These are phyloP conservation scores for Brachyptera putata DNA, from an alignment of 2,888 invertebrate species.

Conservation along the genomic window DNA sequence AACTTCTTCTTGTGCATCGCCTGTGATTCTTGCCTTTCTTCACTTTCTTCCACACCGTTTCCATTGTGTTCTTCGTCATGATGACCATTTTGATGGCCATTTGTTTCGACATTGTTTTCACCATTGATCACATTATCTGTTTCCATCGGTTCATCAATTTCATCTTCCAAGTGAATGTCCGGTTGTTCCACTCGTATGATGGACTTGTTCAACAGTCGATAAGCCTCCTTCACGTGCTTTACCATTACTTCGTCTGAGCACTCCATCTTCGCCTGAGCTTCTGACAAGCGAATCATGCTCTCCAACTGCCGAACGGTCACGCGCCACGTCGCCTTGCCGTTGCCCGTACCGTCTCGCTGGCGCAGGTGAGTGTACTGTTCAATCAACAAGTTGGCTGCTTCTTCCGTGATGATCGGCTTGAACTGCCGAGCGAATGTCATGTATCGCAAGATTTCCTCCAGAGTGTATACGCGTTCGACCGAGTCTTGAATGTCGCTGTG, in stretches of 20 bases:
- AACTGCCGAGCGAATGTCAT: conserved; percentile 96
- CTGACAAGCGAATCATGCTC: conserved; percentile 92
- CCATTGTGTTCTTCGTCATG: conserved; percentile 26
- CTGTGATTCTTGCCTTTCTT: not conserved
- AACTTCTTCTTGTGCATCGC: conserved; percentile 48
- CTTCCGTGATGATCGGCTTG: conserved; percentile 80
- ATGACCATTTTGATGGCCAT: conserved; percentile 12
- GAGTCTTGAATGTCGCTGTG: conserved; percentile 81
- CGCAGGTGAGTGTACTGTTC: conserved; percentile 84
- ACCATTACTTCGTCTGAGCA: conserved; percentile 81
- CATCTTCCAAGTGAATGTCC: conserved; percentile 78
- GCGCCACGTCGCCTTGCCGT: conserved; percentile 79
- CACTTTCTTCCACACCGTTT: not conserved
- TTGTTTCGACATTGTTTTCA: conserved; percentile 26
- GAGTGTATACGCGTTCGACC: conserved; percentile 75
- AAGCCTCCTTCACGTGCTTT: conserved; percentile 89
- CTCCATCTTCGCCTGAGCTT: conserved; percentile 94
- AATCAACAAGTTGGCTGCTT: conserved; percentile 78
- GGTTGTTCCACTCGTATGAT: conserved; percentile 97
- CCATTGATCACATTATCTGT: conserved; percentile 54
- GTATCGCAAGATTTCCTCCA: conserved; percentile 88
- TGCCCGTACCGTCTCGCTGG: conserved; percentile 70
- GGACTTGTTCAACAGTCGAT: conserved; percentile 87
- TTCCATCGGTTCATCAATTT: conserved; percentile 47
- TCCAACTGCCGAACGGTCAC: conserved; percentile 96